Conservation (phyloP, 2,797 vertebrate species). For the Clarias pachynema region DNA sequence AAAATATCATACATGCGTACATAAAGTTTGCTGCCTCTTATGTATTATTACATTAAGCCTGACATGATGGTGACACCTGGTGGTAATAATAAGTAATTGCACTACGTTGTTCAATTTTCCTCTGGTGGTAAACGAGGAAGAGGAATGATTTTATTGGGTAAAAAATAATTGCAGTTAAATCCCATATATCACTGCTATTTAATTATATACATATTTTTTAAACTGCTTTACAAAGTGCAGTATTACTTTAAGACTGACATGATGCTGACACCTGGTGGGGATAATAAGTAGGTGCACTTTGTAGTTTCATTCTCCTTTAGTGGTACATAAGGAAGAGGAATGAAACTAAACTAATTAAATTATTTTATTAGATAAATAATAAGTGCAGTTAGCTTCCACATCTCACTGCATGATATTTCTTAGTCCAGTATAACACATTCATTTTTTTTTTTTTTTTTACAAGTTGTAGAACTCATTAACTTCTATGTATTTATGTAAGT, state of each 20-base stretch:
- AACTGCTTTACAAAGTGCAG: background rate
- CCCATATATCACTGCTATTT: too few relatives aligned
- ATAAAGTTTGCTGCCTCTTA: background rate
- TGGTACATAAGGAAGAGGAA: background rate
- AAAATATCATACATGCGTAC: background rate
- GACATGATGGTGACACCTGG: conserved; percentile 5
- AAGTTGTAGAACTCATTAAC: too few relatives aligned
- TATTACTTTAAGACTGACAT: background rate
- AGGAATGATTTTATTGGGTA: background rate
- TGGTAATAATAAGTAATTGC: background rate
- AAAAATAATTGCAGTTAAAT: background rate
- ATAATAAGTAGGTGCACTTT: background rate
- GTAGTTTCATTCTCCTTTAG: background rate
- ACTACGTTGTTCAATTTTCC: background rate
- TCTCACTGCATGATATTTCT: background rate
- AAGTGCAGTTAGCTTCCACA: background rate
- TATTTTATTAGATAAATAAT: background rate
- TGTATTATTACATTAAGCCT: background rate
- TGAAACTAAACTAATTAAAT: background rate
- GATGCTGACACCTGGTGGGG: conserved; percentile 3
- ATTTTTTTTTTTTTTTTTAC: too few relatives aligned
- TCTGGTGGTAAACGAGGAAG: background rate
- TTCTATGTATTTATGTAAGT: too few relatives aligned
- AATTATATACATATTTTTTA: too few relatives aligned
- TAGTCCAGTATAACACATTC: background rate